Percentiles rank a stretch among this genome's conserved stretches.
Conservation (phyloP, 2,797 vertebrate genomes). For the Galaxias olidus region DNA sequence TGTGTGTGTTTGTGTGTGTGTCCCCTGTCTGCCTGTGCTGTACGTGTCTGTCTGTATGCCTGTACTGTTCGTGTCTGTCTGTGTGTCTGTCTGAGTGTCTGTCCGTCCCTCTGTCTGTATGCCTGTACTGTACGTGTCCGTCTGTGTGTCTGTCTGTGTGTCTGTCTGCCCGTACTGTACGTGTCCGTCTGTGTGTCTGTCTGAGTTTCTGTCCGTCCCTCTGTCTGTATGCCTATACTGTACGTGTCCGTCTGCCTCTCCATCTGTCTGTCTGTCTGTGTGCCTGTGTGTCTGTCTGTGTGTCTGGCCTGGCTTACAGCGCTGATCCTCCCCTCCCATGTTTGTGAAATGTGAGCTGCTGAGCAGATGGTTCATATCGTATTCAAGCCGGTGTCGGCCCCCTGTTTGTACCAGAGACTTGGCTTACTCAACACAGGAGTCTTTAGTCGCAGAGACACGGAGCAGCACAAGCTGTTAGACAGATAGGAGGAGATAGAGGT, state of each 20-base stretch:
- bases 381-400: slow-evolving; percentile 59
- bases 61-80: slow-evolving; percentile 32
- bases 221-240: slow-evolving; percentile 30
- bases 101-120: not conserved
- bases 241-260: no score
- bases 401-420: slow-evolving; percentile 69
- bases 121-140: no score
- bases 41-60: slow-evolving; percentile 30
- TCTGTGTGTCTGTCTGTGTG: not conserved
- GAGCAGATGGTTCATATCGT: slow-evolving; percentile 72
- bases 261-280: slow-evolving; percentile 7
- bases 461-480: slow-evolving; percentile 48
- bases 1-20: no score
- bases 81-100: slow-evolving; percentile 31
- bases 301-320: slow-evolving; percentile 56
- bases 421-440: slow-evolving; percentile 69
- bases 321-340: slow-evolving; percentile 70
- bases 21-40: slow-evolving; percentile 28
- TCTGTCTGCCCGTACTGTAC: not conserved
- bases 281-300: slow-evolving; percentile 61
- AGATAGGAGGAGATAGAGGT: slow-evolving; percentile 30
- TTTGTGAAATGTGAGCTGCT: slow-evolving; percentile 72
- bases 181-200: slow-evolving; percentile 4
- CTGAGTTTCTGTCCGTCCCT: slow-evolving; percentile 13
- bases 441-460: slow-evolving; percentile 63